Base-by-base conservation (phyloP, 2,797 vertebrate species). In the Coilia nasus region DNA sequence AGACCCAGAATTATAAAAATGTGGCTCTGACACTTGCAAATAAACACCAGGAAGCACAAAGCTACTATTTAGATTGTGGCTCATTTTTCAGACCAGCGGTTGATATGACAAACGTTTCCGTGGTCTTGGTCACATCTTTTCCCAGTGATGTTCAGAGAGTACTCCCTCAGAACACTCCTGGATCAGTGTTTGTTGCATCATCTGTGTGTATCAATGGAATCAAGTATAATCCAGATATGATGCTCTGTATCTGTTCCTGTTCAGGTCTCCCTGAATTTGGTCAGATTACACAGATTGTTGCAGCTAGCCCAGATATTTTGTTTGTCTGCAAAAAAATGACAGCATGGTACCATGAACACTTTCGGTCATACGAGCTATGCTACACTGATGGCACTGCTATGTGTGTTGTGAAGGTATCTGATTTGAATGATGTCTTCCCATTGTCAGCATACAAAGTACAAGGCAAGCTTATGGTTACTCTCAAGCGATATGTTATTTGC, bases 21-120 rank as follows among this genome's bases (percentile, higher is more conserved):
- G 62, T 31, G 2, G 21, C 62, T 14, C 23, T 67, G 62, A 67
- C 25, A 10, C 25, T 67, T 28, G 62, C 62, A 10, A 6, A 23
- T 3, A 28, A 21, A 91, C 88, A 87, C 91, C 23, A 64, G 54
- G 80, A 87, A 67, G 25, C 25, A 10, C 6, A 9, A 7, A 78
- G 21, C 35, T 83, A 83, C 19, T 25, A 83, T 6, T 81, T 86
- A 54, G 67, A 83, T 71, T 83, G 21, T 15, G 81, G 25, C 31
- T 81, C 17, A 14, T 83, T 86, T 83, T 80, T 82, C 31, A 84
- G 25, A 28, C 62, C 19, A 25, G 11, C 3, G 1, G 67, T 83
- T 59, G 85, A 86, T 23, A 81, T 86, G 82, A 14, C 19, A 5
- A 86, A 82, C 19, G 86, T 84, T 25, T 82, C 59, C 44, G 41